Evolutionary conservation across 1,140 invertebrate genomes (phyloP).

Genomic region (Hypothenemus hampei): DNA sequence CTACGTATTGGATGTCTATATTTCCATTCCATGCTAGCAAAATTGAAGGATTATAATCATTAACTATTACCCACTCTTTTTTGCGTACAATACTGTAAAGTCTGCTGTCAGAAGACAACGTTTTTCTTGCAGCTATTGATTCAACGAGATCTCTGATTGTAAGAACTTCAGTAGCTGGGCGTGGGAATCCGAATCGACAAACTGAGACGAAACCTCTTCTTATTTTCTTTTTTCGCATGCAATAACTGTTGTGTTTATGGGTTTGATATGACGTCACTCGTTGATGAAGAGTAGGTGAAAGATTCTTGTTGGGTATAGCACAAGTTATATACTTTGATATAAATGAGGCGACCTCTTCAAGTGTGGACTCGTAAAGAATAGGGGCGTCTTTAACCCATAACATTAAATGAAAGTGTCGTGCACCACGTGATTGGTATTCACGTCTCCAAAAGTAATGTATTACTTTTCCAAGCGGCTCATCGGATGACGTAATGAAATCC

Average conservation of each 20-base stretch:
- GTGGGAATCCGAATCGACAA: neutral
- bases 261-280: neutral
- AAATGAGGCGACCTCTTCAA: neutral
- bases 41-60: neutral
- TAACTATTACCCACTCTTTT: neutral
- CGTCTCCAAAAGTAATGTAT: too few relatives aligned
- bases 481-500: too few relatives aligned
- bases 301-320: neutral
- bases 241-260: neutral
- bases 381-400: neutral
- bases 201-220: neutral
- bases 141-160: too few relatives aligned
- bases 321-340: neutral
- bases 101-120: neutral
- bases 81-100: neutral
- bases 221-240: neutral
- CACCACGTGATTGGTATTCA: too few relatives aligned
- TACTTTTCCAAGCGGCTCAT: too few relatives aligned
- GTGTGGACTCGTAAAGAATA: neutral
- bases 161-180: neutral
- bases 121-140: neutral
- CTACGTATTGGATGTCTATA: neutral
- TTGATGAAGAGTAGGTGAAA: neutral
- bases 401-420: neutral
- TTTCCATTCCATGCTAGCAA: neutral